Evolutionary conservation across 2,888 invertebrate genomes (phyloP).

Genomic region (Trichacis sp.): DNA sequence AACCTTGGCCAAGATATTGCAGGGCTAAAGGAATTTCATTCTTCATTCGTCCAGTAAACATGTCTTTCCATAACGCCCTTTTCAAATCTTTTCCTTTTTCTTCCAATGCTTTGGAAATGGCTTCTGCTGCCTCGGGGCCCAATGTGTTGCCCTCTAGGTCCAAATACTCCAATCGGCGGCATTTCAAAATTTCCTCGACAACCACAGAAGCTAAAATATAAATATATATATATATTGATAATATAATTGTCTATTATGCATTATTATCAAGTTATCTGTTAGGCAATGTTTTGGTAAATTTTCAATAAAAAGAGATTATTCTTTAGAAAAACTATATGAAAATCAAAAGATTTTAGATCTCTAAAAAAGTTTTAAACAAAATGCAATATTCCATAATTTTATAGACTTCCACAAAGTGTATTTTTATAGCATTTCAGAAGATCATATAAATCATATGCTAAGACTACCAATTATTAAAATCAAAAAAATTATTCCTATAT

Average conservation of each 20-base stretch:
- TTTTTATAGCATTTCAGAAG: too few species aligned
- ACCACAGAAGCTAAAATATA: slow-evolving; percentile 82
- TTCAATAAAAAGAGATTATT: background rate
- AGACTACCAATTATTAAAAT: too few species aligned
- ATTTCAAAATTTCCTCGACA: slow-evolving; percentile 80
- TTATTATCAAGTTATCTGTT: slow-evolving; percentile 1
- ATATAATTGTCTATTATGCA: background rate
- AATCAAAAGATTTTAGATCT: too few species aligned
- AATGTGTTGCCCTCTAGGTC: slow-evolving; percentile 93
- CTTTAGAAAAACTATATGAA: background rate
- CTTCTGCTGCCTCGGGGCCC: slow-evolving; percentile 89
- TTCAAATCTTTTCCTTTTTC: slow-evolving; percentile 82
- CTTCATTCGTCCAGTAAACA: slow-evolving; percentile 96
- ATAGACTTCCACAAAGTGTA: too few species aligned
- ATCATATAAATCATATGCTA: too few species aligned
- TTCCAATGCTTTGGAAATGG: slow-evolving; percentile 84
- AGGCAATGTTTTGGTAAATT: background rate
- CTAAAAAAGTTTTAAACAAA: too few species aligned
- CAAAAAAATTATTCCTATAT: too few species aligned
- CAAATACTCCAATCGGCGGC: slow-evolving; percentile 78
- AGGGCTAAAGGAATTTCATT: slow-evolving; percentile 94
- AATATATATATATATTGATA: too few species aligned
- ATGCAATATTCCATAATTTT: too few species aligned
- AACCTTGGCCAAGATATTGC: slow-evolving; percentile 81
- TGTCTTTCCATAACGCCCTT: slow-evolving; percentile 91